A percentile compares a stretch with the other conserved stretches of the same genome.
These are phyloP conservation scores for Cephus pulcher DNA, from an alignment of 2,888 invertebrate species.

Conservation along the genomic window DNA sequence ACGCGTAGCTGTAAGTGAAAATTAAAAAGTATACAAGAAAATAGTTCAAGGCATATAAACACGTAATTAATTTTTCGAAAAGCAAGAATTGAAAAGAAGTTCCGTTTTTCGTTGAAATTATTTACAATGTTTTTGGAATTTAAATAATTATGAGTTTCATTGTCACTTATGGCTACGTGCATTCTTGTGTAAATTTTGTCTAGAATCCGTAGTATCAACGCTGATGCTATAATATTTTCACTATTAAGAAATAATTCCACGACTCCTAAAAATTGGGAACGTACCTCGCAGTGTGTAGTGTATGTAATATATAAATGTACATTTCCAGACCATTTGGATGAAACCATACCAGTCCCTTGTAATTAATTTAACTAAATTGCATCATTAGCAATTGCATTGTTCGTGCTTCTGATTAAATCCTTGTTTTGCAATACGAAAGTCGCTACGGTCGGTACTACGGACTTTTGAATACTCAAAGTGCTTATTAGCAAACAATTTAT, in stretches of 20 bases:
- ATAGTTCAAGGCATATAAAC: not conserved
- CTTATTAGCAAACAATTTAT: not conserved
- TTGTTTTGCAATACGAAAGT: not conserved
- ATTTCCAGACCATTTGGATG: not conserved
- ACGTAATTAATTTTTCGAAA: not conserved
- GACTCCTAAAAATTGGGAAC: not conserved
- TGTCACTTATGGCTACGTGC: not conserved
- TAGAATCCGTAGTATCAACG: not conserved
- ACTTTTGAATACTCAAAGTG: not conserved
- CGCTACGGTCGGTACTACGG: not conserved
- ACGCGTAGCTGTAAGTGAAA: not conserved
- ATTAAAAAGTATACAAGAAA: not conserved
- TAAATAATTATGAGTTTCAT: not conserved
- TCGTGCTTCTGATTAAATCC: not conserved
- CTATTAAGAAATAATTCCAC: not conserved
- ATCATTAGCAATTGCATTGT: not conserved
- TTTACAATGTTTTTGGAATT: not conserved
- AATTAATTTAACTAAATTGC: not conserved
- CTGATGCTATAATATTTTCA: not conserved
- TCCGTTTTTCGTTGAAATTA: not conserved
- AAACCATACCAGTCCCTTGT: not conserved
- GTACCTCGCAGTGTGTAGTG: not conserved
- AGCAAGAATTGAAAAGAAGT: not conserved
- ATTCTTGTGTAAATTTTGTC: not conserved
- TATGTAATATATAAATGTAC: not conserved